Evolutionary conservation across 2,113 vertebrate genomes (phyloP).

Genomic region (Tichodroma muraria): DNA sequence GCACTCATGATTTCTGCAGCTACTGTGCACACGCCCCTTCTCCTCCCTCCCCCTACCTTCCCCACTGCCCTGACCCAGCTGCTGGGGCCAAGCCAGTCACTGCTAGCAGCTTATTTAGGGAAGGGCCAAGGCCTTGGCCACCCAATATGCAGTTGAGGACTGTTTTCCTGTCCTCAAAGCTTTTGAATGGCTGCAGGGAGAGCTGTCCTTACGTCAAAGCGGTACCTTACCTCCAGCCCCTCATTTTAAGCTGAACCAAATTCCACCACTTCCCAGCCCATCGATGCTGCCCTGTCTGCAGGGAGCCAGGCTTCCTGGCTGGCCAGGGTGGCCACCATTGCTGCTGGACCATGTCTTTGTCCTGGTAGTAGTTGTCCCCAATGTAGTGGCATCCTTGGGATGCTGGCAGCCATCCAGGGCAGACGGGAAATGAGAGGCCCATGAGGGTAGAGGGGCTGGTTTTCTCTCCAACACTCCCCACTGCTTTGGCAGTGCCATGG

Average conservation of each 20-base stretch:
- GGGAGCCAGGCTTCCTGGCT: neutral
- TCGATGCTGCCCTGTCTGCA: fast-evolving
- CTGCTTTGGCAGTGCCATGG: fast-evolving
- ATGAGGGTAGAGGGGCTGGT: neutral
- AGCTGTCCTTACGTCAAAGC: fast-evolving
- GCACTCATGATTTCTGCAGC: neutral
- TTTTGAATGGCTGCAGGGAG: neutral
- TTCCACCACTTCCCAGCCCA: neutral
- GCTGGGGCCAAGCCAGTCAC: neutral
- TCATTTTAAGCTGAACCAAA: neutral
- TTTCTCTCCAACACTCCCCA: neutral
- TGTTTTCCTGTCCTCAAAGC: neutral
- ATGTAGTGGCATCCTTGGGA: neutral
- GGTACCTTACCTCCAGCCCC: neutral
- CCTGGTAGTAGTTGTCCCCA: neutral
- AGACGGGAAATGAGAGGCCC: neutral
- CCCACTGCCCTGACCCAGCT: neutral
- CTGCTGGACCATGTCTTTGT: neutral
- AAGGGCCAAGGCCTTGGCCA: neutral
- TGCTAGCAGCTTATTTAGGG: neutral
- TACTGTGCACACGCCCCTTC: neutral
- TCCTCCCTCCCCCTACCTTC: neutral
- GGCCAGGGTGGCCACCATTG: fast-evolving
- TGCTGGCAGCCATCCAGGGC: fast-evolving
- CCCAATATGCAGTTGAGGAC: fast-evolving